Base-by-base conservation (phyloP, 2,888 invertebrate genomes). In the Gasteruption jaculator region DNA sequence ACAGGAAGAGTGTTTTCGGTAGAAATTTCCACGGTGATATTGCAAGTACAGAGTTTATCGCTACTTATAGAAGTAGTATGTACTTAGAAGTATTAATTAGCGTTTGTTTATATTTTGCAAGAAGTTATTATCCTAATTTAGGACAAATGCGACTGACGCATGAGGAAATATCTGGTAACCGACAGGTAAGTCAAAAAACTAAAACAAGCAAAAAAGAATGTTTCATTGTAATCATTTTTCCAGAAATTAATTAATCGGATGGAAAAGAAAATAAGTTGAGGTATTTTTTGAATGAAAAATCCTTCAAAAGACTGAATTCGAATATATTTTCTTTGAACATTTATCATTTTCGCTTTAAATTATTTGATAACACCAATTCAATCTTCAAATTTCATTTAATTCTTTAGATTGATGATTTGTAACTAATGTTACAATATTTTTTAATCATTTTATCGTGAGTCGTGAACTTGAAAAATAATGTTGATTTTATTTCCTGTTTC, bases 1-100 rank as follows among this genome's bases (percentile, higher is more conserved):
- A 92, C 66, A 76, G 86, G 16, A 86, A 88, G 57, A 86, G 87
- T 37, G 79, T 91, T 21, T 80, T 87, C 41, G 91, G 83, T 6
- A 73, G 78, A 51, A 80, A 78, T 11, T 84, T 82, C 57, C 71
- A 73, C 5, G 83, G 83, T 2, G 81, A 81, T 26, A 70, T 83
- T 6, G 73, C 71, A 11, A 76, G 72, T 38, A 74, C 76, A 1
- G 86, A 86, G 55, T 80, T 82, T 50, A 71, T 82, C 25, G 81
- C 83, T 31, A 79, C 80, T 41, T 85, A 83, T 61, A 75, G 86
- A 11, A 86, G 85, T 22, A 84, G 82, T 61, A 90, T 87, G 81
- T 86, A 87, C 56, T 72, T 91, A 38, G 91, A 91, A 69, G 80
- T 88, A 8, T 71, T 91, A 21, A 77, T 85, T 44, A 77, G 84